Evolutionary conservation across 1,140 invertebrate species (phyloP), one percentile per base, ranked within the genome.

Genomic region (Zelostemma sp.): DNA sequence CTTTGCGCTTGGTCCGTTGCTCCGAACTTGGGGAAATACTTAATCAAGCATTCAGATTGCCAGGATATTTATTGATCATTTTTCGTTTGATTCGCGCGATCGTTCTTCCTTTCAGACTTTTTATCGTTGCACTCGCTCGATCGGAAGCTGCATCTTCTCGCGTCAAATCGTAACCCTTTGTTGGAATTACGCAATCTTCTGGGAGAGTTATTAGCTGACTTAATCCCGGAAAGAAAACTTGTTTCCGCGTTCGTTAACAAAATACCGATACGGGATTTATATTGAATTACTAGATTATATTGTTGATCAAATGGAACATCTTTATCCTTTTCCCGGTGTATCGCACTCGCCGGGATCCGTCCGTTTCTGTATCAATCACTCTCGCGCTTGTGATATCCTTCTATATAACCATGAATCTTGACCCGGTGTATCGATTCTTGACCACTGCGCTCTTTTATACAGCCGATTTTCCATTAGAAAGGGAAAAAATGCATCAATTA

Each of bases 271-370:
- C n/a, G n/a, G n/a, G n/a, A n/a, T n/a, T n/a, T n/a, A n/a, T n/a
- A n/a, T n/a, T n/a, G n/a, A n/a, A n/a, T n/a, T n/a, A n/a, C n/a
- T n/a, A n/a, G n/a, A n/a, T n/a, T n/a, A n/a, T n/a, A n/a, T n/a
- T n/a, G n/a, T n/a, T n/a, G n/a, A n/a, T n/a, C n/a, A n/a, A n/a
- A 40, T 8, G 18, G 15, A 38, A 40, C 45, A 21, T 58, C 21
- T 41, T 67, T 65, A 55, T 58, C 47, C 45, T 67, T 68, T 71
- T 69, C 68, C 50, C 60, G 56, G 43, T 48, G 67, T 56, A 51
- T 63, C 43, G 43, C 21, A 56, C 56, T 50, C 51, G 55, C 53
- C 41, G 49, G 68, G 60, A 72, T 74, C 67, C 50, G 41, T 43
- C 49, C 43, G 33, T 12, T 14, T 55, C 56, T 59, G 45, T 48